A percentile compares a stretch with the other conserved stretches of the same genome.
phyloP scores from a whole-genome alignment of 2,888 invertebrate genomes.

The Tipula unca region DNA sequence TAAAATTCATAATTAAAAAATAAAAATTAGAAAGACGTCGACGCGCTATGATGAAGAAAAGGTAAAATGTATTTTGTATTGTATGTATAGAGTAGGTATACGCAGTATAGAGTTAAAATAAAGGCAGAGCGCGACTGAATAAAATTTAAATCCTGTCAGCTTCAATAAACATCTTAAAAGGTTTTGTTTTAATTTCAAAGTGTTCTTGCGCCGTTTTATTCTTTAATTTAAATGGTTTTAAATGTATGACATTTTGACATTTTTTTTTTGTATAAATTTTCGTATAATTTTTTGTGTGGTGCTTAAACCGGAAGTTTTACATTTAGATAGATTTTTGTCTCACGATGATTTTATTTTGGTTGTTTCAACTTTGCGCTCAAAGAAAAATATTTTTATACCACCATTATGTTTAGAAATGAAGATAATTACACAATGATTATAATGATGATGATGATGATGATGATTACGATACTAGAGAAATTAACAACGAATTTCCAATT shows the following conservation, averaged over 20 bases:
- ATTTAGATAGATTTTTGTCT: neutral
- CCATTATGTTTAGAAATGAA: neutral
- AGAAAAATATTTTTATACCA: neutral
- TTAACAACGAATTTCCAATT: neutral
- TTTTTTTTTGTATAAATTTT: neutral
- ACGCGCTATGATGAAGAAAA: neutral
- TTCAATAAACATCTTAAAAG: neutral
- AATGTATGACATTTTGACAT: slow-evolving; percentile 4
- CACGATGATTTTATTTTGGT: neutral
- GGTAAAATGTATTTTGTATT: neutral
- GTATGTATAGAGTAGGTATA: neutral
- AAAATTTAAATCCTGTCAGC: slow-evolving; percentile 4
- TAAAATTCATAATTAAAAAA: neutral
- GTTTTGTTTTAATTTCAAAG: slow-evolving; percentile 14
- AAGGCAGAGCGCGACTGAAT: neutral
- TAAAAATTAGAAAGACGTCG: neutral
- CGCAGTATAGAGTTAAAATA: neutral
- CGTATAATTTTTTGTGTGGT: neutral
- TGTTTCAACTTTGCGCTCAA: neutral
- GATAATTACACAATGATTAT: neutral
- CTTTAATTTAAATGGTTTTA: neutral
- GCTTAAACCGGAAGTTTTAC: neutral
- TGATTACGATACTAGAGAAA: neutral
- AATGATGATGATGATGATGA: neutral
- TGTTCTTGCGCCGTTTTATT: neutral